These are phyloP conservation scores for Lasiurus borealis DNA, from an alignment of 2,113 vertebrate species.

Conservation along the genomic window DNA sequence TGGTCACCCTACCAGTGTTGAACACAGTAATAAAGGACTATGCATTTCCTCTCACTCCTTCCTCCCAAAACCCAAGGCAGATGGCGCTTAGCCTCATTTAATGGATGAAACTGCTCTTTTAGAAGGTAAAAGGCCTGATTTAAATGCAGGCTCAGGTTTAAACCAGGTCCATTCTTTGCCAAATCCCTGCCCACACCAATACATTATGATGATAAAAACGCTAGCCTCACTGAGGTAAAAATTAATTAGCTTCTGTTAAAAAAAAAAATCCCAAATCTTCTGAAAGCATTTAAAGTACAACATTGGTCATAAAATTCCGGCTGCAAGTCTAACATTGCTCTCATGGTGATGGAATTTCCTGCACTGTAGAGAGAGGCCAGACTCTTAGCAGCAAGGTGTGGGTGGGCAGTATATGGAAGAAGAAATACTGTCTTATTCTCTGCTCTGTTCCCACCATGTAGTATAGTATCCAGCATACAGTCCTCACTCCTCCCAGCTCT, in stretches of 20 bases:
- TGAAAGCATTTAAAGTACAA: background rate
- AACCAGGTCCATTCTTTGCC: background rate
- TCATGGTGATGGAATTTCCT: too few relatives aligned
- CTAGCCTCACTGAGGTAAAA: background rate
- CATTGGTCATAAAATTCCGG: background rate
- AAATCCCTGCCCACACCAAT: background rate
- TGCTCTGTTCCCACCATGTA: background rate
- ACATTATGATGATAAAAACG: background rate
- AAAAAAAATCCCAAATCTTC: background rate
- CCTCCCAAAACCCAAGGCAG: background rate
- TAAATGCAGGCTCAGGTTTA: background rate
- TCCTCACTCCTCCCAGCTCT: background rate
- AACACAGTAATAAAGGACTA: background rate
- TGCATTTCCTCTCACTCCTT: background rate
- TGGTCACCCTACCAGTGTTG: background rate
- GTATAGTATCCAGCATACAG: background rate
- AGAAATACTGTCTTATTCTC: background rate
- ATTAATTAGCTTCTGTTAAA: background rate
- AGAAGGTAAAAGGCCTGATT: background rate
- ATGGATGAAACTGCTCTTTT: background rate
- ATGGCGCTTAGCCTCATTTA: background rate
- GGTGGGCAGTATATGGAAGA: rapidly evolving
- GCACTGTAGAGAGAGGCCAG: background rate
- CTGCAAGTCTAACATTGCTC: background rate
- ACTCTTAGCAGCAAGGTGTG: background rate